Evolutionary conservation across 1,140 invertebrate genomes (phyloP).

Genomic region (Asbolus verrucosus): DNA sequence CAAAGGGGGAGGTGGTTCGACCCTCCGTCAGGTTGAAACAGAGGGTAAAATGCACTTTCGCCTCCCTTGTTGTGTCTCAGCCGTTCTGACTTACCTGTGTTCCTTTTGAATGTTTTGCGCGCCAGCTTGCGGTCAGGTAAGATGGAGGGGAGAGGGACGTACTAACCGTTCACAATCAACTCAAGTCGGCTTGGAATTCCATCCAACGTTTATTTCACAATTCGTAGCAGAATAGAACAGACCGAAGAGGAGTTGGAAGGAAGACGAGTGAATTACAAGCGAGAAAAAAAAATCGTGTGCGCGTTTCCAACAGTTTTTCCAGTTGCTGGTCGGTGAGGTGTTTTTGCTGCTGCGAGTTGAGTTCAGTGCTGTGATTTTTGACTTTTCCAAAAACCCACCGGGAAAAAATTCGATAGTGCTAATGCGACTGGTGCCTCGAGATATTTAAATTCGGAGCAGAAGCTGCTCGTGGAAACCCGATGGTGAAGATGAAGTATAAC

Average conservation of each 20-base stretch:
- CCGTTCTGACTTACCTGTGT: constrained; percentile 30
- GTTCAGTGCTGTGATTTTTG: neutral
- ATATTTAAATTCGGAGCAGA: too few relatives aligned
- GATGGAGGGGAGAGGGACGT: constrained; percentile 43
- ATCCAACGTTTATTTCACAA: constrained; percentile 54
- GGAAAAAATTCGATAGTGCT: too few relatives aligned
- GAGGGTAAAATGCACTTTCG: constrained; percentile 1
- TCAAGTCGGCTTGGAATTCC: constrained; percentile 52
- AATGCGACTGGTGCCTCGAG: too few relatives aligned
- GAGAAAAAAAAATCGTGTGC: constrained; percentile 6
- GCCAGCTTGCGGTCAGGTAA: constrained; percentile 49
- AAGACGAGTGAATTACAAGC: neutral
- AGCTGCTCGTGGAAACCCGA: too few relatives aligned
- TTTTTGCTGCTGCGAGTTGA: too few relatives aligned
- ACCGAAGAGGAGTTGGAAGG: neutral
- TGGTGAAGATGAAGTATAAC: constrained; percentile 68
- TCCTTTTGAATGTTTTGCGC: constrained; percentile 46
- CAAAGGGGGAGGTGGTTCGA: too few relatives aligned
- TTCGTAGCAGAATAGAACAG: constrained; percentile 37
- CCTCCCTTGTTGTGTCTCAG: constrained; percentile 6
- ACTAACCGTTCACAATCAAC: constrained; percentile 51
- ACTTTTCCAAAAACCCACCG: too few relatives aligned
- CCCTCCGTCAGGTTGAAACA: too few relatives aligned
- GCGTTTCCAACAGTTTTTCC: neutral
- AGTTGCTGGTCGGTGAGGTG: too few relatives aligned